Percentiles rank a stretch among this genome's conserved stretches.
Evolutionary conservation across 1,140 invertebrate genomes (phyloP).

Genomic region (Rhyzopertha dominica): DNA sequence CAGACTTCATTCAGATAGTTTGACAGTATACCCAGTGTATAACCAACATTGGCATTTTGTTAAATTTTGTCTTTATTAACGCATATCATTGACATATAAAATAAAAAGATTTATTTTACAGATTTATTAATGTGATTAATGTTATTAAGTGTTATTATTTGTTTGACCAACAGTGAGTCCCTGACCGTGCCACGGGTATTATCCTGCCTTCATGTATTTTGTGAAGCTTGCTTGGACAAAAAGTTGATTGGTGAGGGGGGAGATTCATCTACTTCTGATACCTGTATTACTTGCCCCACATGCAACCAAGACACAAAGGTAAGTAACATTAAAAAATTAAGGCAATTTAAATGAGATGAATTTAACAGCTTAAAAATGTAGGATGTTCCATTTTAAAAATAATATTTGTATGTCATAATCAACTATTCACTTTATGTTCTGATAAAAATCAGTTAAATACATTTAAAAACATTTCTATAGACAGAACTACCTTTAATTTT

Average conservation of each 20-base stretch:
- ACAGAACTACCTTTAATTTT: too few relatives aligned
- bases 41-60: too few relatives aligned
- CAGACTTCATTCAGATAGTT: too few relatives aligned
- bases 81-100: background rate
- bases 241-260: conserved; percentile 65
- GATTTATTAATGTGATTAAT: background rate
- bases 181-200: conserved; percentile 77
- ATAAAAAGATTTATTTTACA: background rate
- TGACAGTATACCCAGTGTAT: too few relatives aligned
- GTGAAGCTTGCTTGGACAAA: conserved; percentile 81
- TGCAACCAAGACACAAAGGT: conserved; percentile 81
- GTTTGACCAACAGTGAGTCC: conserved; percentile 57
- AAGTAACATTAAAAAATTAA: conserved; percentile 29
- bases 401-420: too few relatives aligned
- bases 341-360: too few relatives aligned
- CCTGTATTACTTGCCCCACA: conserved; percentile 63
- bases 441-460: too few relatives aligned
- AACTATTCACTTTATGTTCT: too few relatives aligned
- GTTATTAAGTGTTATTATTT: conserved; percentile 1
- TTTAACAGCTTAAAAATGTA: too few relatives aligned
- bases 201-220: conserved; percentile 89
- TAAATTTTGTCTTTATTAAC: conserved; percentile 10
- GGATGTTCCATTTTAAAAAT: too few relatives aligned
- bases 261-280: conserved; percentile 54
- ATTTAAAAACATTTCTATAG: too few relatives aligned